Evolutionary conservation across 2,888 invertebrate species (phyloP).

Genomic region (Melanostoma scalare): DNA sequence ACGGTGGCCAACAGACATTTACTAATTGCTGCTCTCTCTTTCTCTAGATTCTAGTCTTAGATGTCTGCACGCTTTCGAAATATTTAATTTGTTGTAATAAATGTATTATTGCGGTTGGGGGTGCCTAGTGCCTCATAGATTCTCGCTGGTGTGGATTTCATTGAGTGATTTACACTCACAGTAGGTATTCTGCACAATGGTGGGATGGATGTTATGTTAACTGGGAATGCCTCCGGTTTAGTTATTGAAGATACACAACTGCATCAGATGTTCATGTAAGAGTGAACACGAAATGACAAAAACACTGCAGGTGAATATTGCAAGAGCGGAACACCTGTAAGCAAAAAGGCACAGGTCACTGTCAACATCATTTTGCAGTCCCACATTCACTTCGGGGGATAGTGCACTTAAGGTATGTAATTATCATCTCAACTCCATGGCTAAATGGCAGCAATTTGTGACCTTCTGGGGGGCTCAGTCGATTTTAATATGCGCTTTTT

Average conservation of each 20-base stretch:
- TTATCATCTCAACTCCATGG: slow-evolving; percentile 68
- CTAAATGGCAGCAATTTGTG: slow-evolving; percentile 70
- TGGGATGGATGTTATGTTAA: slow-evolving; percentile 40
- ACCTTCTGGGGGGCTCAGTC: slow-evolving; percentile 65
- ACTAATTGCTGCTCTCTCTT: slow-evolving; percentile 65
- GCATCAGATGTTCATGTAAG: slow-evolving; percentile 5
- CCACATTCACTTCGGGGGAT: slow-evolving; percentile 56
- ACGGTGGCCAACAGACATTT: slow-evolving; percentile 64
- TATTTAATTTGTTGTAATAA: slow-evolving; percentile 70
- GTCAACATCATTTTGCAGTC: slow-evolving; percentile 63
- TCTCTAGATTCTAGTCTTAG: slow-evolving; percentile 48
- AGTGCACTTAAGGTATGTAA: slow-evolving; percentile 54
- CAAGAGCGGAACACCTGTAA: slow-evolving; percentile 67
- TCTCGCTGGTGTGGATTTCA: slow-evolving; percentile 49
- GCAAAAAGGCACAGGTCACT: slow-evolving; percentile 71
- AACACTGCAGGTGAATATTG: slow-evolving; percentile 34
- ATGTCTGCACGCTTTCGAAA: slow-evolving; percentile 67
- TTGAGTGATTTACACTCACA: slow-evolving; percentile 56
- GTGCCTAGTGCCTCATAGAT: slow-evolving; percentile 26
- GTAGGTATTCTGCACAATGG: slow-evolving; percentile 44
- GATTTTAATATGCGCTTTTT: slow-evolving; percentile 55
- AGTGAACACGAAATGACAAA: slow-evolving; percentile 53
- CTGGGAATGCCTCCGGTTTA: slow-evolving; percentile 57
- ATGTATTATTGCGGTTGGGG: slow-evolving; percentile 67
- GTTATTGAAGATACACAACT: slow-evolving; percentile 31